A percentile compares a stretch with the other conserved stretches of the same genome.
Conservation (phyloP, 2,888 invertebrate species). For the Mystacides longicornis region DNA sequence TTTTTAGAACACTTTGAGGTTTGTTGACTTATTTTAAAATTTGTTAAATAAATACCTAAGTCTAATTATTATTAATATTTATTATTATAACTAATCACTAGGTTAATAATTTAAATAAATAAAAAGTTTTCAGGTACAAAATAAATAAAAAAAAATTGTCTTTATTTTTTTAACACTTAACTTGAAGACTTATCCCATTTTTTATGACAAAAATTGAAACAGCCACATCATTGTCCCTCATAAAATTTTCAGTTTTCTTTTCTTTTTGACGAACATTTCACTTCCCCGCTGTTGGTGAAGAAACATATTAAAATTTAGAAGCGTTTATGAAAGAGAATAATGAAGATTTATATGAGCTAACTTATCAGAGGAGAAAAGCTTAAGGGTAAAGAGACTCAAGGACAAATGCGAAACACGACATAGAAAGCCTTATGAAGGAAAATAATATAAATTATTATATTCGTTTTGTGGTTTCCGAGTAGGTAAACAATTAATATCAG, state of each 20-base stretch:
- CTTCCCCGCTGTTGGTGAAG: neutral
- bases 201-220: conserved; percentile 1
- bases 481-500: neutral
- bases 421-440: conserved; percentile 11
- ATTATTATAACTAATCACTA: conserved; percentile 4
- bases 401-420: conserved; percentile 15
- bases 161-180: conserved; percentile 5
- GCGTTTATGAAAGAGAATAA: neutral
- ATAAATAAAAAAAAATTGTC: neutral
- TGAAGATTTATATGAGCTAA: neutral
- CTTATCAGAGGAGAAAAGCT: neutral
- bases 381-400: conserved; percentile 9
- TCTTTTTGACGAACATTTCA: conserved; percentile 23
- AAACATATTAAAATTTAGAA: neutral
- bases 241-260: conserved; percentile 15
- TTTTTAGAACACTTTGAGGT: neutral
- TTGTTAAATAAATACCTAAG: neutral
- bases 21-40: neutral
- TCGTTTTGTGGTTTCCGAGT: conserved; percentile 16
- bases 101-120: conserved; percentile 6
- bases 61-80: conserved; percentile 4
- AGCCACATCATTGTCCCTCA: neutral
- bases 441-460: conserved; percentile 15
- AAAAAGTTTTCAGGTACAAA: conserved; percentile 9
- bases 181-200: conserved; percentile 17